Evolutionary conservation across 2,888 invertebrate species (phyloP), one percentile per base, ranked within the genome.

Genomic region (Metopia argyrocephala): DNA sequence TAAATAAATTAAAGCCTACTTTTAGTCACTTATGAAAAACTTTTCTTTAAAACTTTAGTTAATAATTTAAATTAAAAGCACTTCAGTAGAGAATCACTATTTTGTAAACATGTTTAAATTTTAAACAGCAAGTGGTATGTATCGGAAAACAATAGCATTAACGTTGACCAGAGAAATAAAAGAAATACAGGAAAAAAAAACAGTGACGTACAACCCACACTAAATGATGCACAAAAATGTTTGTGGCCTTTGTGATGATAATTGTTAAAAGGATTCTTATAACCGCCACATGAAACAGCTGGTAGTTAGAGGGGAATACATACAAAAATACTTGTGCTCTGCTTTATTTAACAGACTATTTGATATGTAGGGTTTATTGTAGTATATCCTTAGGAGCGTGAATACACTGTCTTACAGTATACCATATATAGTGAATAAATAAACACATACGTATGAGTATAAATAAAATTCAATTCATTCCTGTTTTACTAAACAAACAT

Each of bases 191-290:
- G 50, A 50, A 27, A 5, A 27, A 50, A 45, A 21, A 71, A 38
- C 62, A 68, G n/a, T 6, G 21, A 20, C 27, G 31, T 12, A 50
- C 57, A 68, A 74, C 65, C 73, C 69, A 74, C 73, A 74, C 73
- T 69, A 76, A 81, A 81, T 81, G 80, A 69, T 59, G 76, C 76
- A 73, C 80, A 69, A 69, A 73, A 81, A 76, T 80, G 80, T 80
- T 76, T 81, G 80, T 61, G 80, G 80, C 62, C 73, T 69, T 65
- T 73, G 80, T 76, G 76, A 68, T 76, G 80, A 80, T 80, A 81
- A 81, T 81, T 76, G 76, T 69, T 81, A 61, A 81, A n/a, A 81
- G 75, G 69, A 65, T 71, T 70, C 45, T 45, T 59, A 9, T 59
- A 38, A 12, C 27, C 69, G 52, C 62, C 54, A 28, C 21, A 48